phyloP scores from a whole-genome alignment of 2,113 vertebrate species.

The Semnornis frantzii region DNA sequence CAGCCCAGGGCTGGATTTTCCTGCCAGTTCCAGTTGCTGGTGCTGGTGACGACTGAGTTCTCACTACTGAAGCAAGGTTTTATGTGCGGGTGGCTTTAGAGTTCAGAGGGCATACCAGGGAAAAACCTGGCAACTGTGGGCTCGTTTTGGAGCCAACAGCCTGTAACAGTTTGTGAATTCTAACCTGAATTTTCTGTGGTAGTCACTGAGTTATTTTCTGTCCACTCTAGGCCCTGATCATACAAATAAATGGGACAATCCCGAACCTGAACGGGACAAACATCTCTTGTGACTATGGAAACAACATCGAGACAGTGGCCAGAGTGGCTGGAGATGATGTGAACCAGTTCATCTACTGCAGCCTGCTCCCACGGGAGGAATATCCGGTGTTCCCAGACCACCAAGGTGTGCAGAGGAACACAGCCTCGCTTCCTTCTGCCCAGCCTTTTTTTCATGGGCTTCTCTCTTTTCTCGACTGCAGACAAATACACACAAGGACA shows the following conservation, averaged over 20 bases:
- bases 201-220: neutral
- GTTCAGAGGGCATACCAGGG: neutral
- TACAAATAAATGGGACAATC: constrained; percentile 92
- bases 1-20: no score
- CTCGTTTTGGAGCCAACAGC: neutral
- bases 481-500: neutral
- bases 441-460: neutral
- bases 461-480: neutral
- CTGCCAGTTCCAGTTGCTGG: neutral
- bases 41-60: neutral
- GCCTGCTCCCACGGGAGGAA: constrained; percentile 80
- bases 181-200: neutral
- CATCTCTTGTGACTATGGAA: constrained; percentile 91
- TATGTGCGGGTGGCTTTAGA: neutral
- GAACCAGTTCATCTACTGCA: constrained; percentile 90
- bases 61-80: neutral
- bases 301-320: constrained; percentile 79
- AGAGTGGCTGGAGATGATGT: constrained; percentile 81
- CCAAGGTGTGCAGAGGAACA: constrained; percentile 76
- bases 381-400: constrained; percentile 80
- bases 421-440: neutral
- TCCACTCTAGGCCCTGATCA: constrained; percentile 81
- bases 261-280: constrained; percentile 86
- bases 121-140: neutral
- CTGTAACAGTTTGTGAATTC: neutral